Evolutionary conservation across 2,113 vertebrate genomes (phyloP).

Genomic region (Puntigrus tetrazona): DNA sequence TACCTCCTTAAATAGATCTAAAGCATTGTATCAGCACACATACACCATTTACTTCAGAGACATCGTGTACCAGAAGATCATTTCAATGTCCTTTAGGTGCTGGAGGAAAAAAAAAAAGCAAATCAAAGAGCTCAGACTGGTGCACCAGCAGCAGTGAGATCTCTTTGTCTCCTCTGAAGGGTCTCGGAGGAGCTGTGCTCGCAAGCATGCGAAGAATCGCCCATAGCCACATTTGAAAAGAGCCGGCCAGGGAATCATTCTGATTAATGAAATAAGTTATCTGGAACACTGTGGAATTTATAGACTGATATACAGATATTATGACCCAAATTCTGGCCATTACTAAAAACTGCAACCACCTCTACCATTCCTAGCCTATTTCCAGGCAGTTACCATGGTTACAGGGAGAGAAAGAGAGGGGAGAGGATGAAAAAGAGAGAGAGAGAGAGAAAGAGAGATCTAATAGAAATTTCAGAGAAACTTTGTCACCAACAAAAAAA

Average conservation of each 20-base stretch:
- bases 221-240: slow-evolving; percentile 61
- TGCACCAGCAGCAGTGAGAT: slow-evolving; percentile 35
- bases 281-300: slow-evolving; percentile 78
- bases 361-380: slow-evolving; percentile 75
- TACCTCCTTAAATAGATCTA: background rate
- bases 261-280: slow-evolving; percentile 76
- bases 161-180: slow-evolving; percentile 49
- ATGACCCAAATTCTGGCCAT: slow-evolving; percentile 80
- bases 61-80: background rate
- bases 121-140: slow-evolving; percentile 28
- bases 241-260: slow-evolving; percentile 67
- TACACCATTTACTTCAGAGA: background rate
- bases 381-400: slow-evolving; percentile 80
- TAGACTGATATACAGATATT: slow-evolving; percentile 74
- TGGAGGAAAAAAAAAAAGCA: background rate
- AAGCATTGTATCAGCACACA: background rate
- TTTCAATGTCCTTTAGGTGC: background rate
- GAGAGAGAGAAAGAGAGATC: slow-evolving; percentile 59
- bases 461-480: slow-evolving; percentile 67
- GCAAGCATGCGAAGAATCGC: slow-evolving; percentile 48
- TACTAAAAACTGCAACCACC: slow-evolving; percentile 71
- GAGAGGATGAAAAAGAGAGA: too few species aligned
- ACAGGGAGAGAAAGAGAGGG: slow-evolving; percentile 68
- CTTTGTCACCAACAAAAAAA: slow-evolving; percentile 42
- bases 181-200: slow-evolving; percentile 31